A percentile compares a stretch with the other conserved stretches of the same genome.
Evolutionary conservation across 2,888 invertebrate species (phyloP).

Genomic region (Cephonodes hylas): DNA sequence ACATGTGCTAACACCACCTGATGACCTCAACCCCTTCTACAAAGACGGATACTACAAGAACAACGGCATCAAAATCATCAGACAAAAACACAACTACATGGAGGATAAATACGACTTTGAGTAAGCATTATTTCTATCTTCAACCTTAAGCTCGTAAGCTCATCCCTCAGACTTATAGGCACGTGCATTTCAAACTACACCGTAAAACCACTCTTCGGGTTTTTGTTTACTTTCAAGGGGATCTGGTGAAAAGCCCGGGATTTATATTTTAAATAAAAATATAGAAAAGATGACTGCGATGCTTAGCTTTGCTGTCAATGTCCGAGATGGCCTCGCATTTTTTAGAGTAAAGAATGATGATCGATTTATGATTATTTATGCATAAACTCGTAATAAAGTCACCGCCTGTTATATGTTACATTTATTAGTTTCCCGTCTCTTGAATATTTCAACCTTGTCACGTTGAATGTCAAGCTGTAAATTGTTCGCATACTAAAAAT

Average conservation of each 20-base stretch:
- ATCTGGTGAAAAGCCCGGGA: background rate
- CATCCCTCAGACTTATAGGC: background rate
- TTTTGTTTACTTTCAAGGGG: background rate
- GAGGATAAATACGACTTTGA: conserved; percentile 78
- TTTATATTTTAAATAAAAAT: background rate
- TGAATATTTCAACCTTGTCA: conserved; percentile 51
- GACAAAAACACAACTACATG: conserved; percentile 71
- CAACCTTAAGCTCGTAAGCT: background rate
- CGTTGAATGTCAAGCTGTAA: conserved; percentile 44
- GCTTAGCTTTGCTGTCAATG: background rate
- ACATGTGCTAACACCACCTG: conserved; percentile 53
- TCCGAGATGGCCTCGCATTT: background rate
- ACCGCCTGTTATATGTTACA: conserved; percentile 42
- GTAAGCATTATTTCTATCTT: conserved; percentile 59
- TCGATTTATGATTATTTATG: conserved; percentile 35
- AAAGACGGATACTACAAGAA: conserved; percentile 76
- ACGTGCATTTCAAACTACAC: background rate
- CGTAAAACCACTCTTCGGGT: background rate
- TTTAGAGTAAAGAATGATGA: conserved; percentile 21
- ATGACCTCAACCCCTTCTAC: conserved; percentile 70
- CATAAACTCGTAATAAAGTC: conserved; percentile 37
- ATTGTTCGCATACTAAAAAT: conserved; percentile 37
- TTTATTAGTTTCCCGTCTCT: conserved; percentile 48
- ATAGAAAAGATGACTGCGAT: background rate
- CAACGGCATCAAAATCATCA: conserved; percentile 76